Conservation (phyloP, 2,797 vertebrate genomes). For the Buphagus erythrorhynchus region DNA sequence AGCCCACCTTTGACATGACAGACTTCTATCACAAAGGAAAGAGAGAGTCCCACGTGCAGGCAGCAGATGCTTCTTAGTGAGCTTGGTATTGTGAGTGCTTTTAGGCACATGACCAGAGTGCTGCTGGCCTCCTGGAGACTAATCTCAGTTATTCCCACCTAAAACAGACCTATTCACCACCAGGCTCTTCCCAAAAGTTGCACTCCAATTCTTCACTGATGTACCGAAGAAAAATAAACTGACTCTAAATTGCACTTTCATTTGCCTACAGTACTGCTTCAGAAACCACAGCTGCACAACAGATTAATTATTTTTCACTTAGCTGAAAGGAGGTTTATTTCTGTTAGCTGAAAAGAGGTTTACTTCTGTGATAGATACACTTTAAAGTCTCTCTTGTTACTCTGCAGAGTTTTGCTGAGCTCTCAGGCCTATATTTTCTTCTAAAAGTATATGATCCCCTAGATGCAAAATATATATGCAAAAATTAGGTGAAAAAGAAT, state of each 20-base stretch:
- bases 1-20: conserved; percentile 43
- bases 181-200: neutral
- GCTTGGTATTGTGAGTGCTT: neutral
- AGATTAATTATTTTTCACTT: conserved; percentile 18
- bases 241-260: neutral
- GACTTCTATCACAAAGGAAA: conserved; percentile 39
- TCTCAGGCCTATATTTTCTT: neutral
- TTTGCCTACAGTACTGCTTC: neutral
- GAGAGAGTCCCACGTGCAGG: conserved; percentile 27
- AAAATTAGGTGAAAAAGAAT: neutral
- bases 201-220: neutral
- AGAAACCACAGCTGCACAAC: neutral
- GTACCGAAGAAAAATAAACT: neutral
- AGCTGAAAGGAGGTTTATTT: neutral
- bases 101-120: neutral
- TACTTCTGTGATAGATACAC: neutral
- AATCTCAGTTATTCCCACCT: neutral
- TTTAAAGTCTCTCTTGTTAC: neutral
- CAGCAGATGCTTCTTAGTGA: conserved; percentile 20
- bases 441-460: neutral
- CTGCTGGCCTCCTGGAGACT: neutral
- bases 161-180: neutral
- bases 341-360: neutral
- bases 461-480: neutral
- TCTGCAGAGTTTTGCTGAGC: neutral